Evolutionary conservation across 2,113 vertebrate genomes (phyloP), one percentile per base, ranked within the genome.

Genomic region (Pongo abelii): DNA sequence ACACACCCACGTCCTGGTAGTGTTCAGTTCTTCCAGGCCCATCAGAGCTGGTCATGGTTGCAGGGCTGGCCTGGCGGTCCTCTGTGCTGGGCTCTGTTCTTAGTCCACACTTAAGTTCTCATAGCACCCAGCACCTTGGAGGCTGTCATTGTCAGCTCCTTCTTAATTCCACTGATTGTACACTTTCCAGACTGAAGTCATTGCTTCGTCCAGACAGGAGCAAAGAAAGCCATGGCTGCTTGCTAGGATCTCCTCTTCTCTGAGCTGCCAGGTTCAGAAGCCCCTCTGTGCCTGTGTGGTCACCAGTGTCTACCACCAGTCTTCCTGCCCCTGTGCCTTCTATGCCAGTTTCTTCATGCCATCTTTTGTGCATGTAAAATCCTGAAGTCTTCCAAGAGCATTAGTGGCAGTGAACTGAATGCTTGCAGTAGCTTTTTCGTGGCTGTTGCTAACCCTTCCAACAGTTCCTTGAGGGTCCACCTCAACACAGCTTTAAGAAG

Each of bases 331-430:
- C 61, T 77, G 72, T 55, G 52, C 52, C 12, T 7, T 27, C 22
- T 23, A 9, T 2, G 57, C 48, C 27, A 6, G 5, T 27, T 18
- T 35, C 84, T 83, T 38, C 46, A 13, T 2, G 27, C 69, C 2
- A 0, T 9, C 18, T 69, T 59, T 59, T 3, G 0, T 4, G 38
- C 38, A 20, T 48, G 9, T 3, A 46, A 83, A 40, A 20, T 4
- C 52, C 35, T 3, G 72, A 67, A 52, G 59, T 55, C 61, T 84
- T 64, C 52, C 32, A 48, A 38, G 59, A 55, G 32, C 20, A 52
- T 55, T 2, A 5, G 55, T 7, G 13, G 48, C 64, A 14, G 2
- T 23, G 86, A 86, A 35, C 18, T 5, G 27, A 40, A 25, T 6
- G 8, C 46, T 16, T 27, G 6, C 11, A 1, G 40, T 57, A 52